Evolutionary conservation across 2,113 vertebrate species (phyloP), one percentile per base, ranked within the genome.

Genomic region (Heliornis fulica): DNA sequence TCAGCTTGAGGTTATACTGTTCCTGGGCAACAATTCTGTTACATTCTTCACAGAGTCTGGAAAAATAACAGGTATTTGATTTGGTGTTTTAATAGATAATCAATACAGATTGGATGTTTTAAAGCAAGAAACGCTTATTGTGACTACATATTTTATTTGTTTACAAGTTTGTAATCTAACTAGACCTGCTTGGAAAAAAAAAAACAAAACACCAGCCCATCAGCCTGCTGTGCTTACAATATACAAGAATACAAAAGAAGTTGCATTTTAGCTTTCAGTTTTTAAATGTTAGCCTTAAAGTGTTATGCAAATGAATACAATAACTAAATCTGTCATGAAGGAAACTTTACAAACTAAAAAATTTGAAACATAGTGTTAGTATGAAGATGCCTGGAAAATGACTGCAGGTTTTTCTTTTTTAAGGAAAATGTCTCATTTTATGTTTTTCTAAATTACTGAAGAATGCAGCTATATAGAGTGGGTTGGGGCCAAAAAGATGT

Each of bases 101-200:
- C 91, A 89, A 95, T 87, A 64, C 74, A 88, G 43, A 76, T 96
- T 83, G 91, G 63, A 90, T 66, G 59, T 87, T 90, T 83, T 64
- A 80, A 83, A 83, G 77, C 28, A 94, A 78, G 21, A 48, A 91
- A 75, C 0, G 0, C 25, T 83, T 85, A 71, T 82, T 96, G 89
- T 80, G 88, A 41, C 9, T 3, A 36, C 54, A 56, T 13, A 77
- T 32, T 90, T 36, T 38, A 86, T 83, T 77, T 85, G 34, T 90
- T 94, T 66, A 82, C 43, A 90, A 90, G 60, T 80, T n/a, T 51
- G 25, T 93, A 41, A 69, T 86, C 31, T 72, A 78, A 82, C n/a
- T 31, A 45, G 17, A 11, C 7, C 88, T 48, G 15, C 22, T 19
- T 51, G 12, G 38, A 60, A 64, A 36, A 41, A 36, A 50, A 76